These are phyloP conservation scores for Tenthredo livida DNA, from an alignment of 2,888 invertebrate species.

Conservation along the genomic window DNA sequence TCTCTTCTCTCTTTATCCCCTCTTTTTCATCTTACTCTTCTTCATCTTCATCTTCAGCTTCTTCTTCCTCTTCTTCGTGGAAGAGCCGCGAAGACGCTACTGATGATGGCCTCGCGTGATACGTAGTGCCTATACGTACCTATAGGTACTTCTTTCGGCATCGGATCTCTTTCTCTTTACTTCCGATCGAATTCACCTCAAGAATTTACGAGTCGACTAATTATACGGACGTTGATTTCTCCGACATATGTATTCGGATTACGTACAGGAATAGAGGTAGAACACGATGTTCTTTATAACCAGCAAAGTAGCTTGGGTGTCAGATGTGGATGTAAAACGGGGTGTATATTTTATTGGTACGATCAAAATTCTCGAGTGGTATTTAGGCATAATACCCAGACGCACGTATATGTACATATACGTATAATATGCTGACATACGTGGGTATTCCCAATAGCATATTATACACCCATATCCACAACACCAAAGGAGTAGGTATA, in stretches of 20 bases:
- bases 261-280: too few relatives aligned
- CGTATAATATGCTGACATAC: background rate
- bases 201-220: background rate
- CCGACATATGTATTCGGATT: background rate
- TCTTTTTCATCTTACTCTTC: background rate
- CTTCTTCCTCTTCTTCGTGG: constrained; percentile 18
- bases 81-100: background rate
- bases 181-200: background rate
- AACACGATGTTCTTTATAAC: background rate
- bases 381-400: background rate
- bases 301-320: too few relatives aligned
- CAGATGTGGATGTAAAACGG: background rate
- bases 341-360: background rate
- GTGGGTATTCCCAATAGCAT: background rate
- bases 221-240: background rate
- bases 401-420: background rate
- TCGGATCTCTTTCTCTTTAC: background rate
- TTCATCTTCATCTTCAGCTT: constrained; percentile 13
- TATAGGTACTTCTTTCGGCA: background rate
- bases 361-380: background rate
- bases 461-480: background rate
- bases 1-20: background rate
- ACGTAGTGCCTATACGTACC: too few relatives aligned
- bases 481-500: background rate
- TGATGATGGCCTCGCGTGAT: constrained; percentile 34